These are phyloP conservation scores for Saturnia pavonia DNA, from an alignment of 2,888 invertebrate genomes.

Conservation along the genomic window DNA sequence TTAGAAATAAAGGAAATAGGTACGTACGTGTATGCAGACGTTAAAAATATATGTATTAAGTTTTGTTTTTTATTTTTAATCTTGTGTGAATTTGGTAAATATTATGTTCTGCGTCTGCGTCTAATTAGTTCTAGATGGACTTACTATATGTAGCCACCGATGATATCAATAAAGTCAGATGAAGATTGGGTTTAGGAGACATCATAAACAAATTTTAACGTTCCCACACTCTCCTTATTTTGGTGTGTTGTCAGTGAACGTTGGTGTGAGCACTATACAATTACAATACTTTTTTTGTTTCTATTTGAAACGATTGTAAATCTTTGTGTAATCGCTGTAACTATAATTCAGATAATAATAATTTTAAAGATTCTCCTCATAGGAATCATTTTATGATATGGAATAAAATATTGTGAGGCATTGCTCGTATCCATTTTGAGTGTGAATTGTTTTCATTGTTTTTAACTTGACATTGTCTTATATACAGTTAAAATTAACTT, in stretches of 20 bases:
- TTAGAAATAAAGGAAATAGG: neutral
- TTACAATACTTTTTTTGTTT: neutral
- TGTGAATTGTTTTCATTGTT: too few species aligned
- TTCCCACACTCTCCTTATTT: slow-evolving; percentile 26
- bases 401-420: too few species aligned
- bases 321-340: too few species aligned
- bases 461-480: too few species aligned
- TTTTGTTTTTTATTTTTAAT: slow-evolving; percentile 6
- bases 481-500: too few species aligned
- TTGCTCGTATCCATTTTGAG: too few species aligned
- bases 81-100: slow-evolving; percentile 5
- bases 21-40: neutral
- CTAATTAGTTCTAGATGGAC: neutral
- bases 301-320: too few species aligned
- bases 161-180: slow-evolving; percentile 11
- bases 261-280: slow-evolving; percentile 13
- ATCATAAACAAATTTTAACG: slow-evolving; percentile 16
- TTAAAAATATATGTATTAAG: neutral
- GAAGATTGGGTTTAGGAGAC: slow-evolving; percentile 12
- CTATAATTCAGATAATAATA: too few species aligned
- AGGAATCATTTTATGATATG: too few species aligned
- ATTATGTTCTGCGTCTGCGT: slow-evolving; percentile 3
- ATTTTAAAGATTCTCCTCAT: too few species aligned
- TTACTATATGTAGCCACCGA: slow-evolving; percentile 26
- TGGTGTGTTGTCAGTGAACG: slow-evolving; percentile 24